Evolutionary conservation across 2,888 invertebrate genomes (phyloP).

Genomic region (Blastobasis lacticolella): DNA sequence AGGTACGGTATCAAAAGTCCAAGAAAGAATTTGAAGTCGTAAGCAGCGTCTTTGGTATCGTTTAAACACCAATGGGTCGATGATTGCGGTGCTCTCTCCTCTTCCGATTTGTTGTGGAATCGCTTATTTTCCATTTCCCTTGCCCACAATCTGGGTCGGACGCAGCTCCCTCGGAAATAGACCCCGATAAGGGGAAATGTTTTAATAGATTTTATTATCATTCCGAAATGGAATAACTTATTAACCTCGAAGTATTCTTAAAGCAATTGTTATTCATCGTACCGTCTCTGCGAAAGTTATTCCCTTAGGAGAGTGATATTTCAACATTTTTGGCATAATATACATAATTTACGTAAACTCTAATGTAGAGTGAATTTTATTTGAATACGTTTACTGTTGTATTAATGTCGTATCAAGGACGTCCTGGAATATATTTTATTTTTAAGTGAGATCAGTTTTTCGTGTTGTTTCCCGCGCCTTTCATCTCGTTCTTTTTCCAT

Average conservation of each 20-base stretch:
- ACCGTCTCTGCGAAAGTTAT: neutral
- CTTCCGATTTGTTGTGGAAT: slow-evolving; percentile 37
- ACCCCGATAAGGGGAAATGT: slow-evolving; percentile 23
- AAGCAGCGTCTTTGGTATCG: slow-evolving; percentile 29
- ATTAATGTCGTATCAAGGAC: too few species aligned
- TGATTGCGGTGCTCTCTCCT: slow-evolving; percentile 29
- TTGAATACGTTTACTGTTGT: too few species aligned
- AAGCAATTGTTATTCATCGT: slow-evolving; percentile 2
- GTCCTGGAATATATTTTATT: too few species aligned
- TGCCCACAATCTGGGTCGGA: slow-evolving; percentile 32
- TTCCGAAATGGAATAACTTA: slow-evolving; percentile 11
- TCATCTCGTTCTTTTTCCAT: too few species aligned
- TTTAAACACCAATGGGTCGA: slow-evolving; percentile 40
- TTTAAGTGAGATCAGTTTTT: too few species aligned
- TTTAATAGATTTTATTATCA: slow-evolving; percentile 24
- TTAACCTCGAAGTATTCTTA: slow-evolving; percentile 1
- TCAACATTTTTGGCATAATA: neutral
- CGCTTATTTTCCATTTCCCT: slow-evolving; percentile 43
- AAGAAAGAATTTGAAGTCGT: neutral
- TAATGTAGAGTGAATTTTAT: too few species aligned
- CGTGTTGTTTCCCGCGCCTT: too few species aligned
- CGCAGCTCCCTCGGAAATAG: slow-evolving; percentile 24
- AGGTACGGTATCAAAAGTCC: too few species aligned
- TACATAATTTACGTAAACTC: too few species aligned
- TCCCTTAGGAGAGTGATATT: slow-evolving; percentile 5